These are phyloP conservation scores for Noctua fimbriata DNA, from an alignment of 2,888 invertebrate genomes.

Conservation along the genomic window DNA sequence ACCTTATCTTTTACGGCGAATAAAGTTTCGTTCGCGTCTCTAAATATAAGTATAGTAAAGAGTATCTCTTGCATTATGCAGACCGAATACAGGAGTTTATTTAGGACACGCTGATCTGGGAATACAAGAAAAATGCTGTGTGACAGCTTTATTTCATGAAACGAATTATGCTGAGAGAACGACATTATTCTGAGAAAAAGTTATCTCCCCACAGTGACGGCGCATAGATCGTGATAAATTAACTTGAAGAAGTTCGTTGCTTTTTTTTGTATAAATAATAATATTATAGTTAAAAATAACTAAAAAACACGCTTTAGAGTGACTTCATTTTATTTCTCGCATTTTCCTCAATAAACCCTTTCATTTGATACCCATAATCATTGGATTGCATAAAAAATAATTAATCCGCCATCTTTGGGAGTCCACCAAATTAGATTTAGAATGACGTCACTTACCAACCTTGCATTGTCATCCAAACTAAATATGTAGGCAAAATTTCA, in stretches of 20 bases:
- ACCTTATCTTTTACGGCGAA: conserved; percentile 67
- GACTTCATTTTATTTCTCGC: too few relatives aligned
- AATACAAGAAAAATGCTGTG: conserved; percentile 31
- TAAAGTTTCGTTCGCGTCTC: conserved; percentile 49
- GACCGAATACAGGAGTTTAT: conserved; percentile 43
- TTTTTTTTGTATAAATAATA: too few relatives aligned
- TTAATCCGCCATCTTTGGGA: too few relatives aligned
- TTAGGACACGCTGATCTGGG: conserved; percentile 41
- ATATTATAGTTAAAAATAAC: too few relatives aligned
- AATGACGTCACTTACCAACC: too few relatives aligned
- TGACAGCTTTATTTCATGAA: conserved; percentile 32
- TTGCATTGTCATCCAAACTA: too few relatives aligned
- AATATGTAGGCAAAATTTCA: too few relatives aligned
- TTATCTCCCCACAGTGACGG: background rate
- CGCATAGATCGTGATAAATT: conserved; percentile 33
- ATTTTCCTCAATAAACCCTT: too few relatives aligned
- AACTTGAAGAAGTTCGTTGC: background rate
- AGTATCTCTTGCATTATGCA: conserved; percentile 59
- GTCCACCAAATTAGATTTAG: too few relatives aligned
- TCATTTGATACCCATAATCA: too few relatives aligned
- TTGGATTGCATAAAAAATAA: too few relatives aligned
- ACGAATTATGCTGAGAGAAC: conserved; percentile 4
- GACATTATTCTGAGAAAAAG: conserved; percentile 9
- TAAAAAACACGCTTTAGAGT: too few relatives aligned
- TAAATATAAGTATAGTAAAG: conserved; percentile 43